A percentile compares a stretch with the other conserved stretches of the same genome.
These are phyloP conservation scores for Elegia similella DNA, from an alignment of 2,888 invertebrate species.

Conservation along the genomic window DNA sequence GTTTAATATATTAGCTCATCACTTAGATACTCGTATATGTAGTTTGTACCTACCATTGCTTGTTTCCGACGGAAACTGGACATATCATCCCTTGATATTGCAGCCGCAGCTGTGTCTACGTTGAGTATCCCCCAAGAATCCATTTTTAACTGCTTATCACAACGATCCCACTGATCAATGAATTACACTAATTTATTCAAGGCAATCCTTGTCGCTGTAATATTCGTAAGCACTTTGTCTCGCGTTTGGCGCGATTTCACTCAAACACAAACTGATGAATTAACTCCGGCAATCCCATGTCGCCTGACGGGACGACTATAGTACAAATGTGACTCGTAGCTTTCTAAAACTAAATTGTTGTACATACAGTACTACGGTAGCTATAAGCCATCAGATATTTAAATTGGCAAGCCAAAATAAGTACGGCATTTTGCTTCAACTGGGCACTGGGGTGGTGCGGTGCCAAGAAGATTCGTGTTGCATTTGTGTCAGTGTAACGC, in stretches of 20 bases:
- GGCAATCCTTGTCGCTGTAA: constrained; percentile 24
- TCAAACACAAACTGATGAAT: constrained; percentile 32
- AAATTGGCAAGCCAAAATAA: constrained; percentile 81
- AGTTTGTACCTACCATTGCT: constrained; percentile 43
- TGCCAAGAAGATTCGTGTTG: constrained; percentile 78
- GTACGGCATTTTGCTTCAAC: constrained; percentile 79
- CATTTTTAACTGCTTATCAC: constrained; percentile 64
- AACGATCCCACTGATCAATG: constrained; percentile 31
- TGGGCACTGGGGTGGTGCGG: constrained; percentile 60
- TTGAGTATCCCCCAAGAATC: constrained; percentile 88
- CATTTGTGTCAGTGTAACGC: constrained; percentile 58
- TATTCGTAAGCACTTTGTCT: constrained; percentile 39
- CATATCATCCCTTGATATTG: constrained; percentile 86
- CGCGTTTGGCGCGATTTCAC: constrained; percentile 50
- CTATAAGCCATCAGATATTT: constrained; percentile 55
- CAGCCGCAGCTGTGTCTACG: constrained; percentile 83
- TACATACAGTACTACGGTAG: constrained; percentile 34
- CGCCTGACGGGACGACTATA: constrained; percentile 36
- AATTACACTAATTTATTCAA: neutral
- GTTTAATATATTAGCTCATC: too few species aligned
- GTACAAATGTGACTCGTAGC: constrained; percentile 43
- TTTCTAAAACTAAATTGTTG: constrained; percentile 39
- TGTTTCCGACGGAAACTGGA: constrained; percentile 77
- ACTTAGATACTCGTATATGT: too few species aligned
- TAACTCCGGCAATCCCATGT: constrained; percentile 39